These are phyloP conservation scores for Plusia festucae DNA, from an alignment of 2,888 invertebrate species.

Conservation along the genomic window DNA sequence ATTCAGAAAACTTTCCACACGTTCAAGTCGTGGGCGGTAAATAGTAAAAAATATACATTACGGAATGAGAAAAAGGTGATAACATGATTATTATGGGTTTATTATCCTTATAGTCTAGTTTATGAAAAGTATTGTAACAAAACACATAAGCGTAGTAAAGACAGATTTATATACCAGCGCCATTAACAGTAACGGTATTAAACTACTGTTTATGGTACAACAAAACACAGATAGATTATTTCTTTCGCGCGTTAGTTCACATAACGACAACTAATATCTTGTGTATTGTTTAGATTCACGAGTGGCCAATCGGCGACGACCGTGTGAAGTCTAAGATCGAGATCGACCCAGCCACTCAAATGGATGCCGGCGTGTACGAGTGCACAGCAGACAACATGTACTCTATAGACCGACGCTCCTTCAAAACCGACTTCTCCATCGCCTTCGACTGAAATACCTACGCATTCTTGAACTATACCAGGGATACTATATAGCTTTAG, in stretches of 20 bases:
- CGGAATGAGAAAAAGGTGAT: not conserved
- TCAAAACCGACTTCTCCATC: conserved; percentile 97
- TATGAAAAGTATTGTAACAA: too few species aligned
- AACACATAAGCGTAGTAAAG: too few species aligned
- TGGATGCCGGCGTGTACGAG: conserved; percentile 98
- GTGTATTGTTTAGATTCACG: conserved; percentile 92
- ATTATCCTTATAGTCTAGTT: not conserved
- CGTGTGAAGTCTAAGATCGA: conserved; percentile 97
- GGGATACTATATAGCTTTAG: not conserved
- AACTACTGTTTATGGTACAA: too few species aligned
- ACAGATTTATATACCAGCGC: too few species aligned
- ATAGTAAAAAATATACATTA: not conserved
- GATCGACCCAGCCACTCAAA: conserved; percentile 98
- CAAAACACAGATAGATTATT: too few species aligned
- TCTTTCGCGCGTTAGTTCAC: not conserved
- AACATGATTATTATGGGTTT: not conserved
- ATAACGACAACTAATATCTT: not conserved
- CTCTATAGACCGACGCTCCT: conserved; percentile 96
- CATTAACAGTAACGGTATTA: too few species aligned
- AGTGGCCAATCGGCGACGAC: conserved; percentile 95
- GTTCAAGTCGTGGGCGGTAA: not conserved
- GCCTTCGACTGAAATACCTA: conserved; percentile 93
- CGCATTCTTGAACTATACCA: not conserved
- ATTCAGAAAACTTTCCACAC: not conserved
- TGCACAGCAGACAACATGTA: conserved; percentile 98